These are phyloP conservation scores for Aplysia californica DNA, from an alignment of 1,140 invertebrate genomes.

Conservation along the genomic window DNA sequence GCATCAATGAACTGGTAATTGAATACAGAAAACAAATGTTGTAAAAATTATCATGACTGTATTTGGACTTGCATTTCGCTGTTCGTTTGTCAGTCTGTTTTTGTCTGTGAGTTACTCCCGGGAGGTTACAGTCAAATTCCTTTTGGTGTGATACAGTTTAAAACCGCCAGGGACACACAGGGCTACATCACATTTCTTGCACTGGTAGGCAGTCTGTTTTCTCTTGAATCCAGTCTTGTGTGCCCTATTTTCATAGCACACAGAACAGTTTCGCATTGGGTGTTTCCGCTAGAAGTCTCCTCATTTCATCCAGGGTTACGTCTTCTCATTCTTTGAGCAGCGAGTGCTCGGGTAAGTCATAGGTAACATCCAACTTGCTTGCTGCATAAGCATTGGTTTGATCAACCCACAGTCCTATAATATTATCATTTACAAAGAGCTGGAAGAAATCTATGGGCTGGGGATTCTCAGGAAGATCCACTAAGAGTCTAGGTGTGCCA, in stretches of 20 bases:
- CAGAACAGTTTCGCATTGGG: too few species aligned
- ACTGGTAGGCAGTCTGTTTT: background rate
- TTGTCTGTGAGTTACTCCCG: too few species aligned
- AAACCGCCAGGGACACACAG: too few species aligned
- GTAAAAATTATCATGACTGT: background rate
- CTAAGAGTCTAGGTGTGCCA: too few species aligned
- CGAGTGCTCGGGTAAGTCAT: too few species aligned
- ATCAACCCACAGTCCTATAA: background rate
- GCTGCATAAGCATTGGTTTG: background rate
- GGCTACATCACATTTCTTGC: background rate
- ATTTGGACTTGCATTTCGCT: background rate
- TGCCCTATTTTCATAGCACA: background rate
- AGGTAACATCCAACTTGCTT: background rate
- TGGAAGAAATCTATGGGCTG: background rate
- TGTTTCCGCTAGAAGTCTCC: too few species aligned
- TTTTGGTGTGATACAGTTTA: too few species aligned
- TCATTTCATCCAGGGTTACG: too few species aligned
- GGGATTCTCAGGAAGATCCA: too few species aligned
- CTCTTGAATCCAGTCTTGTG: background rate
- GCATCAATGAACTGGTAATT: background rate
- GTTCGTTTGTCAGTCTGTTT: background rate
- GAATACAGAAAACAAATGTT: background rate
- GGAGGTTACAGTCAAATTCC: too few species aligned
- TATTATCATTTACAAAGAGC: background rate
- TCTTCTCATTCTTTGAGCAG: too few species aligned